Evolutionary conservation across 2,888 invertebrate species (phyloP).

Genomic region (Synergus umbraculus): DNA sequence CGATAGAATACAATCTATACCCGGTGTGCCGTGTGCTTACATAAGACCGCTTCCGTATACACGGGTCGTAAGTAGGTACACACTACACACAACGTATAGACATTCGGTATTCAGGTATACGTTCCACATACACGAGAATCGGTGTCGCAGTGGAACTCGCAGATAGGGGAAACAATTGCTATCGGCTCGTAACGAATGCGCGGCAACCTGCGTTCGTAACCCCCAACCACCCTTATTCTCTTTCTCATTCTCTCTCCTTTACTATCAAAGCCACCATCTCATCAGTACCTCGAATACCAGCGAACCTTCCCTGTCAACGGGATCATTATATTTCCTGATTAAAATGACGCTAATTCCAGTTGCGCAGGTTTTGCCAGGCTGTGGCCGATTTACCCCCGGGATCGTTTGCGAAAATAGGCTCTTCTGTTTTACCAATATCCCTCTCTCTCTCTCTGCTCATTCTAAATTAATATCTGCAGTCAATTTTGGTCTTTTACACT

Average conservation of each 20-base stretch:
- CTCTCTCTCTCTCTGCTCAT: neutral
- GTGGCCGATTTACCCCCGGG: neutral
- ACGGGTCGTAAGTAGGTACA: conserved; percentile 58
- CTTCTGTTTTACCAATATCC: neutral
- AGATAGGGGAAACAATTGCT: conserved; percentile 75
- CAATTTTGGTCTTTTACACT: too few relatives aligned
- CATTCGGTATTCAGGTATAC: neutral
- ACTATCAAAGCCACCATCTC: conserved; percentile 23
- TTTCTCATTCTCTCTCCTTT: conserved; percentile 22
- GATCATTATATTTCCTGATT: conserved; percentile 69
- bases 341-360: conserved; percentile 58
- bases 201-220: conserved; percentile 65
- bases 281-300: conserved; percentile 30
- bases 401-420: conserved; percentile 9
- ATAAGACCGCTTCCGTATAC: conserved; percentile 58
- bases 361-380: neutral
- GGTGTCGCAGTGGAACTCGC: conserved; percentile 72
- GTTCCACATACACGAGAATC: conserved; percentile 48
- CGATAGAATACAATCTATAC: conserved; percentile 70
- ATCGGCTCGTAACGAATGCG: conserved; percentile 73
- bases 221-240: conserved; percentile 48
- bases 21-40: conserved; percentile 53
- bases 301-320: conserved; percentile 45
- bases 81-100: conserved; percentile 10
- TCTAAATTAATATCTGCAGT: too few relatives aligned